Evolutionary conservation across 2,888 invertebrate genomes (phyloP).

Genomic region (Trimorus sp.): DNA sequence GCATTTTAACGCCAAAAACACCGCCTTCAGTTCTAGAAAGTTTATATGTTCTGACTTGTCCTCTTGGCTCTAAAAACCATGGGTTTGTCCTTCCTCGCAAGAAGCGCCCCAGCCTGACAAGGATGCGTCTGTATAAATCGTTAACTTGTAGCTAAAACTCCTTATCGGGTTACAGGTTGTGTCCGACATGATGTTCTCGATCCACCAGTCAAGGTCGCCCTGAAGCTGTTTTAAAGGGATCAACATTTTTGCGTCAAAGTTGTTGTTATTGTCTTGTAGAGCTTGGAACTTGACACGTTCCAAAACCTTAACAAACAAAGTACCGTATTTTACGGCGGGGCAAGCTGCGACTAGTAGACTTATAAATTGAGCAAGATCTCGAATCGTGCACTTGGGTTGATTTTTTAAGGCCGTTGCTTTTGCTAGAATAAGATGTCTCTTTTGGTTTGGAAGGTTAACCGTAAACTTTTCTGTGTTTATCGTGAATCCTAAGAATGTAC

Average conservation of each 20-base stretch:
- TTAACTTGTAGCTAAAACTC: neutral
- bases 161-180: constrained; percentile 24
- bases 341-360: constrained; percentile 44
- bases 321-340: constrained; percentile 49
- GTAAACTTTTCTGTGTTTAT: neutral
- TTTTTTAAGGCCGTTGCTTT: neutral
- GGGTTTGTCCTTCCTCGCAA: no score
- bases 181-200: constrained; percentile 12
- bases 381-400: constrained; percentile 33
- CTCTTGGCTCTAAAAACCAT: no score
- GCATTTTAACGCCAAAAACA: no score
- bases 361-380: constrained; percentile 41
- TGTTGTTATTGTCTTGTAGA: neutral
- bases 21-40: no score
- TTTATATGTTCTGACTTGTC: no score
- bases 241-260: constrained; percentile 1
- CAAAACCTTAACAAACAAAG: neutral
- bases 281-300: neutral
- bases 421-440: neutral
- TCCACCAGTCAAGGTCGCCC: constrained; percentile 39
- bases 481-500: neutral
- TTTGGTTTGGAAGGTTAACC: neutral
- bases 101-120: constrained; percentile 16
- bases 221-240: constrained; percentile 1
- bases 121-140: constrained; percentile 40